phyloP scores from a whole-genome alignment of 2,797 vertebrate genomes.

The Pogoniulus pusillus region DNA sequence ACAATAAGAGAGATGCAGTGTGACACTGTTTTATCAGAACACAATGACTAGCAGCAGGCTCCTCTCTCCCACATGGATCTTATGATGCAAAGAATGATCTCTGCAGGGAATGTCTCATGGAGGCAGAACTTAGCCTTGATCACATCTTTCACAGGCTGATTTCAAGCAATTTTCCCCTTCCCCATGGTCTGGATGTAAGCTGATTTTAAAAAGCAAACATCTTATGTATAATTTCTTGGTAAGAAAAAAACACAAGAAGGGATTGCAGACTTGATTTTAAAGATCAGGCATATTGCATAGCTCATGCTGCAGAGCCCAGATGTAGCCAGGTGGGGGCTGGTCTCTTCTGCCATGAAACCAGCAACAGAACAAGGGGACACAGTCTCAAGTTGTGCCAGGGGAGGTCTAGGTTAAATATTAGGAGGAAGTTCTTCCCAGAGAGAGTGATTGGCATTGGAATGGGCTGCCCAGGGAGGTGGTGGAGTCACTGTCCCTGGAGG shows the following conservation, averaged over 20 bases:
- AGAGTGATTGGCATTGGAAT: too few relatives aligned
- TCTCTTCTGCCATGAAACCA: too few relatives aligned
- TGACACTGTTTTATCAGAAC: neutral
- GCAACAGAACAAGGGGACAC: too few relatives aligned
- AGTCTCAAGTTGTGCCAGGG: too few relatives aligned
- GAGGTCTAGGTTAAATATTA: too few relatives aligned
- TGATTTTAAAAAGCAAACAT: slow-evolving; percentile 8
- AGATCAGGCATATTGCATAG: neutral
- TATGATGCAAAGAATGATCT: neutral
- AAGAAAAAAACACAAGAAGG: neutral
- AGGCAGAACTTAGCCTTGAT: neutral
- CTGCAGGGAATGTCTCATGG: neutral
- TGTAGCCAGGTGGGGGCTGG: too few relatives aligned
- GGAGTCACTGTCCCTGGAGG: too few relatives aligned
- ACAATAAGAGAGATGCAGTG: neutral
- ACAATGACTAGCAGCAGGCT: neutral
- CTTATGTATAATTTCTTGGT: neutral
- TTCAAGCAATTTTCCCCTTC: neutral
- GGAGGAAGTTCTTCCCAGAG: too few relatives aligned
- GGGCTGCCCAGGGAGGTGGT: too few relatives aligned
- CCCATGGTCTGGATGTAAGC: neutral
- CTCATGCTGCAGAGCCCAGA: neutral
- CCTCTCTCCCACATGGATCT: neutral
- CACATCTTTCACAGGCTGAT: neutral
- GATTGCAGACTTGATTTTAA: neutral